Conservation (phyloP, 2,888 invertebrate species). For the Luperina nickerlii region DNA sequence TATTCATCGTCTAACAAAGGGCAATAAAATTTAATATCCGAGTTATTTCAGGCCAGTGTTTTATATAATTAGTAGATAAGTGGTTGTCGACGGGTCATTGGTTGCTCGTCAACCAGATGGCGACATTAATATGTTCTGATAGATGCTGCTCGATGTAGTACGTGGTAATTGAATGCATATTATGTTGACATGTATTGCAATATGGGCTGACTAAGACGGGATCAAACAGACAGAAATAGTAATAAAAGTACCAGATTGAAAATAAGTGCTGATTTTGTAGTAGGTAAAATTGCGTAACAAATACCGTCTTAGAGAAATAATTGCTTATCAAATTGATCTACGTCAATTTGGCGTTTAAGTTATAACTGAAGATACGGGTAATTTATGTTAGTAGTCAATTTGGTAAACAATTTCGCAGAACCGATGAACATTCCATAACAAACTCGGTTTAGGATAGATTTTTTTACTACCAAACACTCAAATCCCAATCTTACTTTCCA, state of each 20-base stretch:
- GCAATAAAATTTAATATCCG: constrained; percentile 41
- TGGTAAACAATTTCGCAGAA: not conserved
- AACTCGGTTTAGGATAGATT: not conserved
- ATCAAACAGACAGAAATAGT: not conserved
- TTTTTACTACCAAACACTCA: not conserved
- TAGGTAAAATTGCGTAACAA: not conserved
- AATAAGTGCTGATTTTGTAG: not conserved
- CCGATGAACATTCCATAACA: not conserved
- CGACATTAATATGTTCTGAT: constrained; percentile 33
- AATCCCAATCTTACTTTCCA: constrained; percentile 75
- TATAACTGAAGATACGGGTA: not conserved
- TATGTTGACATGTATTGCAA: not conserved
- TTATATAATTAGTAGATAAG: constrained; percentile 50
- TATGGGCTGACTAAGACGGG: not conserved
- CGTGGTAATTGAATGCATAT: constrained; percentile 37
- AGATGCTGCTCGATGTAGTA: constrained; percentile 32
- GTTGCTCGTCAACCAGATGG: constrained; percentile 42
- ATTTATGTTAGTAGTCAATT: not conserved
- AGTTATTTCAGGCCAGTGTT: constrained; percentile 55
- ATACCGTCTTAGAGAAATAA: not conserved
- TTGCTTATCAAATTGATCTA: not conserved
- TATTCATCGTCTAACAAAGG: constrained; percentile 31
- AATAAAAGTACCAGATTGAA: not conserved
- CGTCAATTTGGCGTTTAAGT: not conserved
- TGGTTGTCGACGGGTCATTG: constrained; percentile 51